Evolutionary conservation across 2,888 invertebrate genomes (phyloP), one percentile per base, ranked within the genome.

Genomic region (Tipula unca): DNA sequence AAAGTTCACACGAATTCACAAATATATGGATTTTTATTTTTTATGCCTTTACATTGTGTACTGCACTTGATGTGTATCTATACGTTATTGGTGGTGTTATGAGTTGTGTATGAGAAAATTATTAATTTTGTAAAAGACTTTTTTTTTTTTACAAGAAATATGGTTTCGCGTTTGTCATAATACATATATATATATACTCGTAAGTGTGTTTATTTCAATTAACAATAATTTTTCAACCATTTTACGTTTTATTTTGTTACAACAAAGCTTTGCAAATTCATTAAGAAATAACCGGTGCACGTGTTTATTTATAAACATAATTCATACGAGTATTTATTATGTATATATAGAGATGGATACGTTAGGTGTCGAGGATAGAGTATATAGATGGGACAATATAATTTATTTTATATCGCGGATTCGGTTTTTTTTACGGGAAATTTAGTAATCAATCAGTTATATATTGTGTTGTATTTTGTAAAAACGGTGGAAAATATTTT

Each of bases 1-100:
- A 69, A 69, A 69, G 69, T 69, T 69, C 69, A 69, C 69, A 69
- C 69, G 69, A 69, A 69, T 69, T 69, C 69, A 69, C 69, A 69
- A 69, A 69, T 25, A 2, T 69, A 69, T 25, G 25, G 42, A 42
- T 42, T 42, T 14, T 42, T 42, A n/a, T n/a, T 42, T 14, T 42
- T 3, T n/a, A 42, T 42, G 17, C 48, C 17, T 17, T 4, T n/a
- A n/a, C 48, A 54, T 17, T n/a, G 48, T 25, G 1, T 69, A 69
- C 10, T 69, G 69, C 69, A 69, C 69, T 69, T 69, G 69, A 69
- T 69, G 69, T 69, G 20, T 54, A 14, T 8, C 1, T 25, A 25
- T 69, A 69, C 25, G 69, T 10, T 69, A 17, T 17, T n/a, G n/a
- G n/a, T n/a, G n/a, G n/a, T n/a, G n/a, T n/a, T n/a, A 17, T 48